These are phyloP conservation scores for Fundulus diaphanus DNA, from an alignment of 2,797 vertebrate genomes.

Conservation along the genomic window DNA sequence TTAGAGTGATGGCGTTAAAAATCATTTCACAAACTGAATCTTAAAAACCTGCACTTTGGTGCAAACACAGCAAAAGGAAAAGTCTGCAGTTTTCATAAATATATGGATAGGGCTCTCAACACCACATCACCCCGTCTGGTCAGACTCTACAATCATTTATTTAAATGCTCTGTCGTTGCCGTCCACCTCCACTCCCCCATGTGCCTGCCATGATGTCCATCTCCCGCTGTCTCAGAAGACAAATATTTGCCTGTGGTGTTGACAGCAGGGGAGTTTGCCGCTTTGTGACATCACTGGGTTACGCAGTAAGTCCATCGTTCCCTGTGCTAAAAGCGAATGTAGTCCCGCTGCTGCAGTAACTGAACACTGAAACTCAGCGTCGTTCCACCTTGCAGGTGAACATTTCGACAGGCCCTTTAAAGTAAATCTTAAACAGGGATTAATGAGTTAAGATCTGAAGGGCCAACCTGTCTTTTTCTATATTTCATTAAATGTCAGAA, in stretches of 20 bases:
- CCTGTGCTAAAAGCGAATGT: constrained; percentile 3
- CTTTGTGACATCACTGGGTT: constrained; percentile 43
- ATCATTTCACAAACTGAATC: not conserved
- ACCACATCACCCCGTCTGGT: constrained; percentile 6
- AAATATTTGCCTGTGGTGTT: constrained; percentile 80
- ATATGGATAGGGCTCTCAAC: not conserved
- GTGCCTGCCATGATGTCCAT: constrained; percentile 50
- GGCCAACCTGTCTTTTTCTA: not conserved
- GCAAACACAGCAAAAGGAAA: not conserved
- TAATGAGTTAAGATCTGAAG: not conserved
- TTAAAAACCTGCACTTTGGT: not conserved
- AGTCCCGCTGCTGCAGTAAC: constrained; percentile 1
- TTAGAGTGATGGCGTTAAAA: not conserved
- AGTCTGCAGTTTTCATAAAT: not conserved
- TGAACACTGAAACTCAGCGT: constrained; percentile 1
- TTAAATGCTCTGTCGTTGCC: constrained; percentile 19
- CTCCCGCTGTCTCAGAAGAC: constrained; percentile 60
- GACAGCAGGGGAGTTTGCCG: constrained; percentile 48
- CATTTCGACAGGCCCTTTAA: not conserved
- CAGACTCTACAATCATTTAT: constrained; percentile 1
- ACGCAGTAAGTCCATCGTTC: constrained; percentile 37
- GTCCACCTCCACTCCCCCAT: constrained; percentile 13
- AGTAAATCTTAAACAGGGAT: not conserved
- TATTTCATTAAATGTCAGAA: not conserved
- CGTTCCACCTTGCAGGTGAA: not conserved